These are phyloP conservation scores for Tychaedon coryphoeus DNA, from an alignment of 2,113 vertebrate genomes.

Conservation along the genomic window DNA sequence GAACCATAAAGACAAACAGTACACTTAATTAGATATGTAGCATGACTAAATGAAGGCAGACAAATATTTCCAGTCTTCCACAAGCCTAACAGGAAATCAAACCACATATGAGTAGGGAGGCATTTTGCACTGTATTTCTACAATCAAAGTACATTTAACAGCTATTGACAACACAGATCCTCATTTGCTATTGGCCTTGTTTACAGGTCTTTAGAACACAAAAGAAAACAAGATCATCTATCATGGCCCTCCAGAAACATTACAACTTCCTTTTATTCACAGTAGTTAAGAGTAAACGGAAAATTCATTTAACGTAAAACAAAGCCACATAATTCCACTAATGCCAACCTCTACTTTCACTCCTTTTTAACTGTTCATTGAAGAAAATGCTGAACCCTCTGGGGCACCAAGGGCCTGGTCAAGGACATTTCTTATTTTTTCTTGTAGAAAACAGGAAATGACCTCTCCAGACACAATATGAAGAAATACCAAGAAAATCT, in stretches of 20 bases:
- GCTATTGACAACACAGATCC: background rate
- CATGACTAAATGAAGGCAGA: background rate
- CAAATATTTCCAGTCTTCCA: background rate
- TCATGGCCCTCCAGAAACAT: slow-evolving; percentile 29
- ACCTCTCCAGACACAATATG: background rate
- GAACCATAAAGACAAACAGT: background rate
- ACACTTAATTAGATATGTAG: background rate
- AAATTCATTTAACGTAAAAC: background rate
- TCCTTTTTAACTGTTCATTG: slow-evolving; percentile 20
- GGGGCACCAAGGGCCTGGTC: background rate
- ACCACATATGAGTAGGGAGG: background rate
- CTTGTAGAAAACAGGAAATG: background rate
- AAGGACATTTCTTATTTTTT: background rate
- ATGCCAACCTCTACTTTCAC: slow-evolving; percentile 35
- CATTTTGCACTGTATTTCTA: background rate
- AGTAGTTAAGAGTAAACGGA: background rate
- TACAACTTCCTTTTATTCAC: slow-evolving; percentile 45
- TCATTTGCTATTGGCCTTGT: background rate
- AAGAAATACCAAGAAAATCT: background rate
- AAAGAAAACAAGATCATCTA: slow-evolving; percentile 34
- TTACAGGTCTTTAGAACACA: slow-evolving; percentile 16
- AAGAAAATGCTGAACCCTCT: slow-evolving; percentile 6
- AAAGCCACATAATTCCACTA: slow-evolving; percentile 22
- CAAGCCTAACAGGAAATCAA: background rate
- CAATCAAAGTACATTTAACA: background rate